Percentiles rank a stretch among this genome's conserved stretches.
Conservation (phyloP, 2,797 vertebrate species). For the Dicrostonyx torquatus region DNA sequence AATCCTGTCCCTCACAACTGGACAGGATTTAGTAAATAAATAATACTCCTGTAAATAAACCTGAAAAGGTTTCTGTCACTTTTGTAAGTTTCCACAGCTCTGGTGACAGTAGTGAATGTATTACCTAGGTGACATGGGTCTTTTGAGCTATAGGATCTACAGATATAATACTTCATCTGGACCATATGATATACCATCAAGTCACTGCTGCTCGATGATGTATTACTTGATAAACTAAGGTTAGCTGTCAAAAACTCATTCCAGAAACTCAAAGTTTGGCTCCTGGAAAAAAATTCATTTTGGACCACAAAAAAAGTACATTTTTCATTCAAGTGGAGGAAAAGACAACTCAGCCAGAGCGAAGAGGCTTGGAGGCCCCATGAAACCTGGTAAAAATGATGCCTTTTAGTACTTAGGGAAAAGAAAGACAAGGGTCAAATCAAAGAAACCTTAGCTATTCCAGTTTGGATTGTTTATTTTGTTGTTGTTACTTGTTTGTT, state of each 20-base stretch:
- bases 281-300: conserved; percentile 69
- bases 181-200: conserved; percentile 50
- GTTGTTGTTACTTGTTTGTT: neutral
- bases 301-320: conserved; percentile 50
- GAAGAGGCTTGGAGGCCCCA: neutral
- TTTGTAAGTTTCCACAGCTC: conserved; percentile 37
- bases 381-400: neutral
- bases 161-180: conserved; percentile 67
- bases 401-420: neutral
- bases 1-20: neutral
- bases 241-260: conserved; percentile 76
- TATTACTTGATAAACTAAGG: conserved; percentile 77
- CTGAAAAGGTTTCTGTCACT: neutral
- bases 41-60: conserved; percentile 71
- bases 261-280: conserved; percentile 58
- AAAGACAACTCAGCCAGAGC: conserved; percentile 13
- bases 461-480: neutral
- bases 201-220: conserved; percentile 65
- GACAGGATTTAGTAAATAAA: conserved; percentile 68
- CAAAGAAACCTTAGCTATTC: neutral
- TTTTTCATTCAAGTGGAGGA: conserved; percentile 44
- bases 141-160: conserved; percentile 68
- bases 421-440: neutral
- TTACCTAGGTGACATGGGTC: conserved; percentile 42
- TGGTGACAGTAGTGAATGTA: conserved; percentile 59